phyloP scores from a whole-genome alignment of 2,113 vertebrate species.

The Osmerus eperlanus region DNA sequence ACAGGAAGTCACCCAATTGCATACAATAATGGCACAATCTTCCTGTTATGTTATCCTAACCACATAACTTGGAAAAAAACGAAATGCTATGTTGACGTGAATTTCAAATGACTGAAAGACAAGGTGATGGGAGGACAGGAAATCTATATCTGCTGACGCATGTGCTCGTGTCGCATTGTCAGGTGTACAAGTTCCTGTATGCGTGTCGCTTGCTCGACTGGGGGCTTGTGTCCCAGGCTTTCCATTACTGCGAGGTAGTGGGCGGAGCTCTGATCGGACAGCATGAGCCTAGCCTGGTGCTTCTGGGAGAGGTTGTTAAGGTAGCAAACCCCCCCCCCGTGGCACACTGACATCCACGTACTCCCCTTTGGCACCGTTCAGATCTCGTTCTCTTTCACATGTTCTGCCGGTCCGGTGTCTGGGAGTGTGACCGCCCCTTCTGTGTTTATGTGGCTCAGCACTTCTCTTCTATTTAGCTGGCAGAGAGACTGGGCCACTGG shows the following conservation, averaged over 20 bases:
- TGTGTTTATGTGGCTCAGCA: neutral
- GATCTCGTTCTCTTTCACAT: neutral
- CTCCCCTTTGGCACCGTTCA: too few relatives aligned
- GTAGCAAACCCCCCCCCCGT: constrained; percentile 53
- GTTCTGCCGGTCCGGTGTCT: neutral
- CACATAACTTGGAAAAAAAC: too few relatives aligned
- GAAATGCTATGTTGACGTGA: too few relatives aligned
- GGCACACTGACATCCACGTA: neutral
- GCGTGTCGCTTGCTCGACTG: constrained; percentile 83
- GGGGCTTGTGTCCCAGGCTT: constrained; percentile 80
- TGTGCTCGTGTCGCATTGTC: neutral
- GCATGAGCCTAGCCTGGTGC: constrained; percentile 46
- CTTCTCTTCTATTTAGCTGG: constrained; percentile 67
- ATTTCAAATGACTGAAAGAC: too few relatives aligned
- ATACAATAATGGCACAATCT: too few relatives aligned
- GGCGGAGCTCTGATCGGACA: constrained; percentile 62
- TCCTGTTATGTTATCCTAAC: too few relatives aligned
- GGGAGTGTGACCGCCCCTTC: neutral
- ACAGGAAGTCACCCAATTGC: too few relatives aligned
- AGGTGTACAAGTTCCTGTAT: constrained; percentile 91
- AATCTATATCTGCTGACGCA: too few relatives aligned
- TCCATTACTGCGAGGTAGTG: constrained; percentile 87
- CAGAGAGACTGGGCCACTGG: constrained; percentile 77
- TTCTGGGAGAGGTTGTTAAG: constrained; percentile 79
- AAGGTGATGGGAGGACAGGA: too few relatives aligned